phyloP scores from a whole-genome alignment of 2,888 invertebrate species.

The Stenolophus ochropezus region DNA sequence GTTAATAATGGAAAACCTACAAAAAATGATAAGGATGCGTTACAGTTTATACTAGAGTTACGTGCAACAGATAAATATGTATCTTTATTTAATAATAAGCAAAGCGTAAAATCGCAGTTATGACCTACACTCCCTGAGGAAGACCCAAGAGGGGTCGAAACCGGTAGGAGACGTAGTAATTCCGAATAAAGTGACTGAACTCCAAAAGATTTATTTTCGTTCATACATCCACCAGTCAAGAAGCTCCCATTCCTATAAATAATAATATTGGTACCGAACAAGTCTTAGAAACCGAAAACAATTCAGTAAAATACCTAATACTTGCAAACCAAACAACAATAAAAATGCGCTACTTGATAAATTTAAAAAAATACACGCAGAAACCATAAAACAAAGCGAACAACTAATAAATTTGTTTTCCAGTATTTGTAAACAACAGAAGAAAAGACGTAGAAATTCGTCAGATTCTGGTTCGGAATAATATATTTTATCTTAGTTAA shows the following conservation, averaged over 20 bases:
- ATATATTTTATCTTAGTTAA: too few relatives aligned
- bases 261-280: neutral
- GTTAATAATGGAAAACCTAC: neutral
- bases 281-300: neutral
- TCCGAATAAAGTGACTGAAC: neutral
- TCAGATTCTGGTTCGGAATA: neutral
- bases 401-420: neutral
- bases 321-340: conserved; percentile 9
- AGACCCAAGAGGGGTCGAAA: neutral
- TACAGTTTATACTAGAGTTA: neutral
- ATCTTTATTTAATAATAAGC: neutral
- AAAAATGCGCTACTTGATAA: neutral
- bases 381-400: conserved; percentile 6
- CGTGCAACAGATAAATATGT: neutral
- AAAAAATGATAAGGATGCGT: neutral
- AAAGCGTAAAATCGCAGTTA: neutral
- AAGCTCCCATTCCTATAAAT: neutral
- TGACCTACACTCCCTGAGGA: neutral
- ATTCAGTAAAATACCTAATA: neutral
- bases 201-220: neutral
- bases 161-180: neutral
- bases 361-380: neutral
- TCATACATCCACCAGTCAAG: neutral
- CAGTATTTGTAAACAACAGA: neutral
- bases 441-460: neutral